Evolutionary conservation across 1,140 invertebrate genomes (phyloP).

Genomic region (Rhyzopertha dominica): DNA sequence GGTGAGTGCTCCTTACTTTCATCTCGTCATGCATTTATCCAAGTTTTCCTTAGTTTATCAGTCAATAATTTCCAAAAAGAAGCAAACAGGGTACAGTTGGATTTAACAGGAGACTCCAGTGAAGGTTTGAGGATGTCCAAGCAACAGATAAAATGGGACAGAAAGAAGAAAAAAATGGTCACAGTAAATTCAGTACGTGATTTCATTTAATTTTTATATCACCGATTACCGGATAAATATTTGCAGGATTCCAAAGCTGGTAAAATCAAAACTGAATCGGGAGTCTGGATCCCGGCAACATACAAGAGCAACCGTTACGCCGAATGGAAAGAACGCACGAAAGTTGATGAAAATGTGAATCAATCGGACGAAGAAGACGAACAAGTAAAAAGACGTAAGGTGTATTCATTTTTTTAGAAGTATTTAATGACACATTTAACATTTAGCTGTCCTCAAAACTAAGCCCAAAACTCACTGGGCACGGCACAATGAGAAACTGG

Average conservation of each 20-base stretch:
- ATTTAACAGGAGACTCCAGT: constrained; percentile 70
- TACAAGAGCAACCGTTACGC: constrained; percentile 89
- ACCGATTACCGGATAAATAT: not conserved
- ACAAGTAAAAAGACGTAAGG: constrained; percentile 14
- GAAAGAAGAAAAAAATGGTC: constrained; percentile 79
- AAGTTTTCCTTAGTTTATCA: constrained; percentile 49
- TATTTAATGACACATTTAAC: not conserved
- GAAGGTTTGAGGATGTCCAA: constrained; percentile 50
- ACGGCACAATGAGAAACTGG: constrained; percentile 57
- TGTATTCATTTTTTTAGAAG: constrained; percentile 7
- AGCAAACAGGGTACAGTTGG: constrained; percentile 62
- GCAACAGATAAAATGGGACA: constrained; percentile 68
- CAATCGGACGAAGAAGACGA: constrained; percentile 57
- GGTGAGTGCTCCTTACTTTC: too few species aligned
- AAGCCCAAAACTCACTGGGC: constrained; percentile 53
- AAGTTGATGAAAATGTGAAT: constrained; percentile 57
- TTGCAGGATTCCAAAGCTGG: constrained; percentile 55
- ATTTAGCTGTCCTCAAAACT: constrained; percentile 23
- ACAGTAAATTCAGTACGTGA: constrained; percentile 31
- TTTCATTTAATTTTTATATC: constrained; percentile 12
- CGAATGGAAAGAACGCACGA: constrained; percentile 81
- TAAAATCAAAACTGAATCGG: constrained; percentile 93
- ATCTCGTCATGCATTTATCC: too few species aligned
- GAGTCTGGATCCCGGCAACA: constrained; percentile 86
- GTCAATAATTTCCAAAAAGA: constrained; percentile 64